Evolutionary conservation across 1,140 invertebrate genomes (phyloP).

Genomic region (Psix sp.): DNA sequence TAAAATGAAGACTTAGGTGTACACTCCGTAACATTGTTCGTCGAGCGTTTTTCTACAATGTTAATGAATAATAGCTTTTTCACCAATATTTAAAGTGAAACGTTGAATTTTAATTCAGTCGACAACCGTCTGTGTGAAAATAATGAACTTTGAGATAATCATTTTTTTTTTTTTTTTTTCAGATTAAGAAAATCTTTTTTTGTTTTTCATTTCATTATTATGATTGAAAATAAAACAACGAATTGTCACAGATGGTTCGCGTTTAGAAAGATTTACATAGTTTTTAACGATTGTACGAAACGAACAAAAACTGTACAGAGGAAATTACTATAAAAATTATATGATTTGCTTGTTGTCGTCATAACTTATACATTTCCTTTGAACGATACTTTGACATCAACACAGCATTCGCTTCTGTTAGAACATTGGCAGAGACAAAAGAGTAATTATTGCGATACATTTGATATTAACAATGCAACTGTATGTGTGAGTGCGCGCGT

Average conservation of each 20-base stretch:
- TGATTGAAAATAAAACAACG: too few relatives aligned
- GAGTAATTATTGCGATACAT: slow-evolving; percentile 71
- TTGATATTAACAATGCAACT: slow-evolving; percentile 77
- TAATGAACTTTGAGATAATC: not conserved
- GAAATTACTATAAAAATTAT: slow-evolving; percentile 63
- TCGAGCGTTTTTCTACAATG: slow-evolving; percentile 54
- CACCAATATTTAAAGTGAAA: slow-evolving; percentile 63
- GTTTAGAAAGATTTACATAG: slow-evolving; percentile 5
- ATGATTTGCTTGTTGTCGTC: slow-evolving; percentile 69
- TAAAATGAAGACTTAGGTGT: not conserved
- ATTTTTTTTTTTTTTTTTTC: not conserved
- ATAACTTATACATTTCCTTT: slow-evolving; percentile 65
- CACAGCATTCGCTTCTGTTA: too few relatives aligned
- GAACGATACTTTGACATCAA: too few relatives aligned
- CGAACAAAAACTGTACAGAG: slow-evolving; percentile 62
- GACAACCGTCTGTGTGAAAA: too few relatives aligned
- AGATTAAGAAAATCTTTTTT: too few relatives aligned
- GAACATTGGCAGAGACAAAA: slow-evolving; percentile 24
- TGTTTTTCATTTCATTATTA: too few relatives aligned
- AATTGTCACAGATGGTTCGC: too few relatives aligned
- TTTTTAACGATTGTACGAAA: slow-evolving; percentile 47
- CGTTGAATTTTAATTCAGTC: too few relatives aligned
- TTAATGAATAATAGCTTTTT: slow-evolving; percentile 73
- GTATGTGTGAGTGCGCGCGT: too few relatives aligned
- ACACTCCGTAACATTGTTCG: too few relatives aligned